Base-by-base conservation (phyloP, 2,113 vertebrate genomes). In the Rhabdornis inornatus region DNA sequence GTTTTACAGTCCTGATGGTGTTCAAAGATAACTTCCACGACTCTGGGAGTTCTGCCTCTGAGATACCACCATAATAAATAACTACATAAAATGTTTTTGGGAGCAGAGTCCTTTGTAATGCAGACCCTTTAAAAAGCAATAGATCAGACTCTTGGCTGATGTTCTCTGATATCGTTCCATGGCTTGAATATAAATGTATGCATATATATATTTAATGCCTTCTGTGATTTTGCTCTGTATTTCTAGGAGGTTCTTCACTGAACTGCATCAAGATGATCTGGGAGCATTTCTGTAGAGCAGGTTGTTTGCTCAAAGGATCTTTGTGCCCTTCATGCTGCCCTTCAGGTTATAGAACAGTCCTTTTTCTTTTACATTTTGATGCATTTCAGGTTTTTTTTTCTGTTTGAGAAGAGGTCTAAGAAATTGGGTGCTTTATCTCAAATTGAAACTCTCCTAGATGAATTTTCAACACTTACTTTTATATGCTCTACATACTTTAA, bases 401-500 rank as follows among this genome's bases (percentile, higher is more conserved):
- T 13, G 6, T 83, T 92, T 95, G 56, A 65, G 66, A 75, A 71
- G 31, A 64, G 13, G 24, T 70, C 20, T 88, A 72, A 94, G 70
- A 92, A 94, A 93, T 79, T 47, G 31, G 6, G 47, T 77, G 87
- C 74, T 94, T 93, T 87, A 83, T 85, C 80, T 97, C 35, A 94
- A 63, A 92, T 93, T 78, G 78, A 70, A 91, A 72, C 63, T 78
- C 49, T 87, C 68, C 47, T 85, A 57, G 81, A 88, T 91, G 71
- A 94, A 94, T 79, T 95, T 75, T 90, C 57, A 91, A 42, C 25
- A 31, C 70, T 95, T 85, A 90, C n/a, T 94, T 95, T 96, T 94
- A 87, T 75, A 93, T 79, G 86, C 71, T 91, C 27, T 80, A 83
- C 50, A 72, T 94, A 63, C 55, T 94, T 95, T 85, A 93, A 79